Conservation (phyloP, 2,113 vertebrate genomes). For the Heliornis fulica region DNA sequence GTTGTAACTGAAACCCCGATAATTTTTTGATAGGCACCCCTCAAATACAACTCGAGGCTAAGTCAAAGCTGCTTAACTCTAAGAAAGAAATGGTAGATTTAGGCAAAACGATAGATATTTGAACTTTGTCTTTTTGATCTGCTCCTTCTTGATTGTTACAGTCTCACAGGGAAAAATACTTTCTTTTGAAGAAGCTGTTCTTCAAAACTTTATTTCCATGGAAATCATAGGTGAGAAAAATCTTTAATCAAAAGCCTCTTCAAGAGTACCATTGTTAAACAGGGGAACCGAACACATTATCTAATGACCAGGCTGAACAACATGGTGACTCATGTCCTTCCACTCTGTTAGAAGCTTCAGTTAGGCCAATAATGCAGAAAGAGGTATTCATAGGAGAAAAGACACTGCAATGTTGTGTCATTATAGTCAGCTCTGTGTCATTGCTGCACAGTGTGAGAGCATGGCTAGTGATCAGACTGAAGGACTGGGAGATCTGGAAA, state of each 20-base stretch:
- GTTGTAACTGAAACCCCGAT: neutral
- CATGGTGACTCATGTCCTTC: neutral
- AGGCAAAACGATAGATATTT: neutral
- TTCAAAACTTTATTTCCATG: neutral
- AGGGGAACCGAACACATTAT: neutral
- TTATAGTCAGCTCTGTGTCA: neutral
- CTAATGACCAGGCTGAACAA: neutral
- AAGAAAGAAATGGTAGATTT: neutral
- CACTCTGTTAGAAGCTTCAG: neutral
- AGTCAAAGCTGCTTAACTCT: neutral
- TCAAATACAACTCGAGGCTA: neutral
- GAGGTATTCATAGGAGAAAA: neutral
- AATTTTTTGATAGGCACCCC: neutral
- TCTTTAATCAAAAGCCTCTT: neutral
- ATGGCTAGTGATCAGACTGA: neutral
- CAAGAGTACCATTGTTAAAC: neutral
- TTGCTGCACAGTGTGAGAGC: neutral
- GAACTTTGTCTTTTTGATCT: neutral
- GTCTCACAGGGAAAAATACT: neutral
- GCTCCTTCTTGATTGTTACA: neutral
- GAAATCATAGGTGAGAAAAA: neutral
- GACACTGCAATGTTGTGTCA: neutral
- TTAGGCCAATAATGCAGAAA: neutral
- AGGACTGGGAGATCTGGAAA: neutral
- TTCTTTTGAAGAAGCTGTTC: neutral